These are phyloP conservation scores for Equus quagga DNA, from an alignment of 2,113 vertebrate genomes.

Conservation along the genomic window DNA sequence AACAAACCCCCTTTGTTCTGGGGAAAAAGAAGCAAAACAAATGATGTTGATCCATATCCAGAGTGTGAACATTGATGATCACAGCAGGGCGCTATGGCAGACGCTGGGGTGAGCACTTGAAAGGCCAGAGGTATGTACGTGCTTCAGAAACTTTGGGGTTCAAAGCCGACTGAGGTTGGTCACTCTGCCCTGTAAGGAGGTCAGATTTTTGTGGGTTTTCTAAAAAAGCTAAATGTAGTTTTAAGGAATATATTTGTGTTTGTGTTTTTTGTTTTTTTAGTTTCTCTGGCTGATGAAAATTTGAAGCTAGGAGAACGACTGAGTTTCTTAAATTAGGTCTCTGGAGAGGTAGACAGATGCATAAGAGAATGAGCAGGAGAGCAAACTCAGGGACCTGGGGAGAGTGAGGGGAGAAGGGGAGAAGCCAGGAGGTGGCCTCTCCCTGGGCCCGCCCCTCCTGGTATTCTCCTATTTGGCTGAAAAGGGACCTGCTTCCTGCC, in stretches of 20 bases:
- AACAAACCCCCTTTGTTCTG: slow-evolving; percentile 75
- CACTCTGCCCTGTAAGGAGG: not conserved
- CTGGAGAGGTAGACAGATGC: slow-evolving; percentile 50
- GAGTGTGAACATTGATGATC: not conserved
- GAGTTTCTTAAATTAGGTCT: slow-evolving; percentile 23
- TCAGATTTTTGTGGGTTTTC: not conserved
- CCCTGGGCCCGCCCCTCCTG: not conserved
- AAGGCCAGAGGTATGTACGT: not conserved
- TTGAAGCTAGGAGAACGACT: slow-evolving; percentile 23
- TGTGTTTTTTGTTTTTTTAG: not conserved
- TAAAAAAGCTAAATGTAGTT: not conserved
- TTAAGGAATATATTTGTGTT: not conserved
- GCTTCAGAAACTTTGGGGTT: not conserved
- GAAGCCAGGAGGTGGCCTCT: not conserved
- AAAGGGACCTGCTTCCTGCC: not conserved
- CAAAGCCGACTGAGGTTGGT: not conserved
- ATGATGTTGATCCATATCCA: slow-evolving; percentile 29
- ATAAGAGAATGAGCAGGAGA: not conserved
- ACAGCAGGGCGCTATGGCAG: not conserved
- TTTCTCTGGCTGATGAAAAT: slow-evolving; percentile 51
- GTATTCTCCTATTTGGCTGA: not conserved
- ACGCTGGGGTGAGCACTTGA: not conserved
- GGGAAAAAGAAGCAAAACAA: slow-evolving; percentile 50
- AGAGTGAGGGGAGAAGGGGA: not conserved
- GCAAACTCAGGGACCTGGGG: not conserved